A percentile compares a stretch with the other conserved stretches of the same genome.
Evolutionary conservation across 2,888 invertebrate genomes (phyloP).

Genomic region (Lacanobia oleracea): DNA sequence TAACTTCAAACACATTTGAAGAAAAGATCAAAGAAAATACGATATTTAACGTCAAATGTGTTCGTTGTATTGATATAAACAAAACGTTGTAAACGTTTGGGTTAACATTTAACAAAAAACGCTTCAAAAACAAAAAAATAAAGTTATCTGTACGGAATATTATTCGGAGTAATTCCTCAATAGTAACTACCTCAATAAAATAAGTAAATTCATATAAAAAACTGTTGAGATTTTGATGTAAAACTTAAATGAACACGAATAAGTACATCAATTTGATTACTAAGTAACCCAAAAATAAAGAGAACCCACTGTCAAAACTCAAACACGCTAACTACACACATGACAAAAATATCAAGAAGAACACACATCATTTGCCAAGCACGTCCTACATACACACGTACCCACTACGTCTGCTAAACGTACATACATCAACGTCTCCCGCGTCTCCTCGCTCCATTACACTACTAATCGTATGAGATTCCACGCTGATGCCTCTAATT

Average conservation of each 20-base stretch:
- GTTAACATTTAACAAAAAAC: no score
- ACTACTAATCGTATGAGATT: conserved; percentile 86
- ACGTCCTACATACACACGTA: conserved; percentile 15
- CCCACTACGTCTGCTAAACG: conserved; percentile 40
- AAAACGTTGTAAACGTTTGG: neutral
- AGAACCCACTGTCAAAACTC: no score
- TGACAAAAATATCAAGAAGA: conserved; percentile 30
- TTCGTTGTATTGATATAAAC: neutral
- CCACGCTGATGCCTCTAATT: conserved; percentile 84
- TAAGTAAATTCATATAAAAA: neutral
- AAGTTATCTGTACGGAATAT: no score
- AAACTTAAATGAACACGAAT: no score
- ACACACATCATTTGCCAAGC: conserved; percentile 59
- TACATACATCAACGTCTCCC: conserved; percentile 82
- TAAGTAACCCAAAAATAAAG: neutral
- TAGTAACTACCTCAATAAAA: neutral
- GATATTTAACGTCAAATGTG: neutral
- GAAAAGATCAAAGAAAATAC: neutral
- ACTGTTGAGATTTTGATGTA: neutral
- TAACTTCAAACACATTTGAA: neutral
- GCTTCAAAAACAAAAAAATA: neutral
- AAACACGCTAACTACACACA: neutral
- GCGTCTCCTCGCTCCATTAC: conserved; percentile 81
- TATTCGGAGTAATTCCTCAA: neutral
- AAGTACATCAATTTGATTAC: no score